Conservation (phyloP, 2,888 invertebrate genomes). For the Pharmacophagus antenor region DNA sequence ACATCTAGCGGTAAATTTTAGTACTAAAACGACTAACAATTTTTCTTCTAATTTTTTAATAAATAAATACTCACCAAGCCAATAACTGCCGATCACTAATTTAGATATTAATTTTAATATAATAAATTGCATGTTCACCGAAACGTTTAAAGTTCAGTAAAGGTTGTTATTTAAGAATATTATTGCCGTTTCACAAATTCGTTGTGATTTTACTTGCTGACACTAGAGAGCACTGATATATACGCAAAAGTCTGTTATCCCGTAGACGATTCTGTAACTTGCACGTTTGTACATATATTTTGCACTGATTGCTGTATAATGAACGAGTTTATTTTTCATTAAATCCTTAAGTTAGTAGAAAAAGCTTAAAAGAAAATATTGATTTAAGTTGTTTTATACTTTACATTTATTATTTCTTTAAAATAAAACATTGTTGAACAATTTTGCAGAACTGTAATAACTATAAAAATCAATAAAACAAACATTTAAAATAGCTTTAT, state of each 20-base stretch:
- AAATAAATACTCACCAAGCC: neutral
- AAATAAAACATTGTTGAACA: too few relatives aligned
- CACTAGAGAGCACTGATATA: slow-evolving; percentile 29
- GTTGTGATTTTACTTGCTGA: slow-evolving; percentile 13
- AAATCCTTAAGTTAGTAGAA: slow-evolving; percentile 15
- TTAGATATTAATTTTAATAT: neutral
- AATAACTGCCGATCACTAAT: neutral
- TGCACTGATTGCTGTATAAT: slow-evolving; percentile 28
- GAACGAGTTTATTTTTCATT: slow-evolving; percentile 28
- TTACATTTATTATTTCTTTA: too few relatives aligned
- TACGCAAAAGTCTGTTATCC: slow-evolving; percentile 6
- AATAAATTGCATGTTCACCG: neutral
- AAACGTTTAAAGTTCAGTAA: neutral
- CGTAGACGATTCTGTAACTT: slow-evolving; percentile 11
- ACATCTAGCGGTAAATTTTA: slow-evolving; percentile 60
- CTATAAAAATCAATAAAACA: too few relatives aligned
- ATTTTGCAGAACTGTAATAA: too few relatives aligned
- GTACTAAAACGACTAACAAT: slow-evolving; percentile 45
- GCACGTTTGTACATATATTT: slow-evolving; percentile 28
- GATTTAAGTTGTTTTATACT: too few relatives aligned
- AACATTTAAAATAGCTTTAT: too few relatives aligned
- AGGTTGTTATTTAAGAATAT: neutral
- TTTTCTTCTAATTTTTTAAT: neutral
- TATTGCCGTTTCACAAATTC: neutral
- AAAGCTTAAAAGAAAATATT: slow-evolving; percentile 10